A percentile compares a stretch with the other conserved stretches of the same genome.
phyloP scores from a whole-genome alignment of 2,113 vertebrate genomes.

The Thinocorus orbignyianus region DNA sequence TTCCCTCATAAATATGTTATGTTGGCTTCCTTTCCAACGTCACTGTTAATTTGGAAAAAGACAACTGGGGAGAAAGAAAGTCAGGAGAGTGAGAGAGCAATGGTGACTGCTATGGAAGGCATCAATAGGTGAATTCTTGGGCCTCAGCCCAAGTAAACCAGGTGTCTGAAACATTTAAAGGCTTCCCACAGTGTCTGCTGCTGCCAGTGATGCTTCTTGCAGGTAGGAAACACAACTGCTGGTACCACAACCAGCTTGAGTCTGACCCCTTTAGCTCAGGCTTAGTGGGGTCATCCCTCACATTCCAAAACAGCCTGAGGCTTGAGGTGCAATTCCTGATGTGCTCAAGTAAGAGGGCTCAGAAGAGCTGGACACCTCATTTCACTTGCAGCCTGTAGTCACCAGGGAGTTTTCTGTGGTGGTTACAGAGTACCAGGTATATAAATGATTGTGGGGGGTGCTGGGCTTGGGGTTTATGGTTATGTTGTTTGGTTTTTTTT shows the following conservation, averaged over 20 bases:
- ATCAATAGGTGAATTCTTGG: accelerated
- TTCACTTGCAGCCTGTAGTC: neutral
- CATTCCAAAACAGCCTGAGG: neutral
- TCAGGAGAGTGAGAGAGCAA: neutral
- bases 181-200: neutral
- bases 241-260: neutral
- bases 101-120: neutral
- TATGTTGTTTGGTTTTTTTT: neutral
- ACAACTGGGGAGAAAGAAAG: neutral
- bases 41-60: neutral
- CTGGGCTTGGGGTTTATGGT: neutral
- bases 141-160: neutral
- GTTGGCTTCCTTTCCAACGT: neutral
- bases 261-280: neutral
- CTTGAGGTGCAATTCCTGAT: neutral
- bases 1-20: neutral
- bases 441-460: neutral
- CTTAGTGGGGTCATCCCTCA: neutral
- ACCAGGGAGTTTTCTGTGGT: neutral
- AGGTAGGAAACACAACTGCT: neutral
- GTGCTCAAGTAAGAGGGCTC: neutral
- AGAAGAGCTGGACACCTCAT: neutral
- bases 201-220: neutral
- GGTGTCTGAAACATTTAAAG: neutral
- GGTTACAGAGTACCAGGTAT: neutral